Conservation (phyloP, 2,797 vertebrate species). For the Manis pentadactyla region DNA sequence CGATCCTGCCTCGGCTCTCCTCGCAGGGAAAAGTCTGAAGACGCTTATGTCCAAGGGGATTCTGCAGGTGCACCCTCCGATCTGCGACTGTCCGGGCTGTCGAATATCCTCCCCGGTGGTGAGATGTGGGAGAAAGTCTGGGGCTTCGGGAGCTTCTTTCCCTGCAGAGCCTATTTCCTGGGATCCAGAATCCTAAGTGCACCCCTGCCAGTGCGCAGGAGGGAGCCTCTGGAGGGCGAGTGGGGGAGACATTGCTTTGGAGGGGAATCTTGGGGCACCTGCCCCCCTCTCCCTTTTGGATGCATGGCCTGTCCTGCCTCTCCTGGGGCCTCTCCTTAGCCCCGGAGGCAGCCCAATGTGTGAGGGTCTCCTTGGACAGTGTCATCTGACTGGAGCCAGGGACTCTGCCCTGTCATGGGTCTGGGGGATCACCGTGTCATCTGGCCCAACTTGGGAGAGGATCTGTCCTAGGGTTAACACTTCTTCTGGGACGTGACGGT, state of each 20-base stretch:
- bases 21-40: constrained; percentile 98
- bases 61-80: constrained; percentile 99
- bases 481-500: background rate
- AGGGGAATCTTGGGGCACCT: background rate
- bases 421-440: background rate
- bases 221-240: background rate
- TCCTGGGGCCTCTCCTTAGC: background rate
- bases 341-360: background rate
- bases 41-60: constrained; percentile 99
- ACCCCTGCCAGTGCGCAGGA: background rate
- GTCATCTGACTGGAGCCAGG: background rate
- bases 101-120: constrained; percentile 99
- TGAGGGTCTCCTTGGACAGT: background rate
- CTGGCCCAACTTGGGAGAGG: background rate
- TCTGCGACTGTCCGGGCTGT: constrained; percentile 99
- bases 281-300: too few relatives aligned
- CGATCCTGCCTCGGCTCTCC: constrained; percentile 66
- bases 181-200: constrained; percentile 50
- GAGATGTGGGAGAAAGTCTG: constrained; percentile 89
- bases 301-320: background rate
- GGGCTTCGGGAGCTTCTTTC: constrained; percentile 74
- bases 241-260: background rate
- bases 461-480: background rate
- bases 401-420: background rate
- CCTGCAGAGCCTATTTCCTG: constrained; percentile 29